Percentiles rank a stretch among this genome's conserved stretches.
phyloP scores from a whole-genome alignment of 2,888 invertebrate species.

The Heliconius aoede region DNA sequence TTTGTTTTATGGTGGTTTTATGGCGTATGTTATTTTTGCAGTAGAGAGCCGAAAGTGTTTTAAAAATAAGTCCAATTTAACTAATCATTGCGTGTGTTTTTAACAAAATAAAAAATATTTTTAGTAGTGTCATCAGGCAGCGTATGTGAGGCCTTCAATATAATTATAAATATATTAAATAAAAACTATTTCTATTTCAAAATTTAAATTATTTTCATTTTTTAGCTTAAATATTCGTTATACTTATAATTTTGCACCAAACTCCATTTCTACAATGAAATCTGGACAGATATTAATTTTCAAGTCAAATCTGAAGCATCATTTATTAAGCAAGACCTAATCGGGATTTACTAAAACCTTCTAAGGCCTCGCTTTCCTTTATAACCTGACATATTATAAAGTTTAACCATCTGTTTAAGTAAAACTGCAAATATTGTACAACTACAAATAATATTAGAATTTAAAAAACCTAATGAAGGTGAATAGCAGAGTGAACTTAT shows the following conservation, averaged over 20 bases:
- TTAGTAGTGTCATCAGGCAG: no score
- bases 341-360: slow-evolving; percentile 29
- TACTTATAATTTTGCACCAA: neutral
- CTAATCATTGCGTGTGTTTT: no score
- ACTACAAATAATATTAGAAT: neutral
- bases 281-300: neutral
- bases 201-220: no score
- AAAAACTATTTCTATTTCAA: no score
- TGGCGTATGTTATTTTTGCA: neutral
- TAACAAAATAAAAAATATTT: no score
- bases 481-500: neutral
- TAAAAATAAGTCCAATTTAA: neutral
- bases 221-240: neutral
- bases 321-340: slow-evolving; percentile 27
- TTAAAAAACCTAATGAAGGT: neutral
- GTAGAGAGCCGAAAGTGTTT: neutral
- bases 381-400: slow-evolving; percentile 54
- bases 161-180: no score
- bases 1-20: slow-evolving; percentile 7
- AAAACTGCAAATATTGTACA: neutral
- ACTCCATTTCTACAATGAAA: neutral
- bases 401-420: slow-evolving; percentile 50
- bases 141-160: no score
- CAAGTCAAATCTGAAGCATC: slow-evolving; percentile 27
- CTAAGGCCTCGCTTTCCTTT: slow-evolving; percentile 46